phyloP scores from a whole-genome alignment of 2,797 vertebrate species.

The Enoplosus armatus region DNA sequence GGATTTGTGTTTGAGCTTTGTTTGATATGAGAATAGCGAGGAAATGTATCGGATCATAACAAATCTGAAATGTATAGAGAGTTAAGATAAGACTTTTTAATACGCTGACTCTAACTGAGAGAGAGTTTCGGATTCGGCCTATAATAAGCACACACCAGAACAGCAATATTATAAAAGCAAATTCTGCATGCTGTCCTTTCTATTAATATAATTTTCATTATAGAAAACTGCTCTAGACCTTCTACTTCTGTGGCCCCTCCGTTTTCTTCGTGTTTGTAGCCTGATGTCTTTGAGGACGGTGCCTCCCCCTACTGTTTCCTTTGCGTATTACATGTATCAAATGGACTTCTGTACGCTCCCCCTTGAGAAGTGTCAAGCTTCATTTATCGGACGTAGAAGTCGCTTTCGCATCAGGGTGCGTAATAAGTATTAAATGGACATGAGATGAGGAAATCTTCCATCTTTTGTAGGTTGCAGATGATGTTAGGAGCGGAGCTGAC shows the following conservation, averaged over 20 bases:
- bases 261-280: constrained; percentile 49
- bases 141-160: background rate
- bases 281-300: background rate
- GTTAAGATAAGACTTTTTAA: background rate
- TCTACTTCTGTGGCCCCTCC: constrained; percentile 41
- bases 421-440: constrained; percentile 6
- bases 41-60: background rate
- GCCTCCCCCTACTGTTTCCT: constrained; percentile 17
- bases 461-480: background rate
- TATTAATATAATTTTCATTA: background rate
- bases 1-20: background rate
- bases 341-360: background rate
- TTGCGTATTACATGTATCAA: background rate
- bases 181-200: background rate
- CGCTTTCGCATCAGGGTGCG: background rate
- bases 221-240: constrained; percentile 35
- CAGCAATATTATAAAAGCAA: background rate
- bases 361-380: constrained; percentile 3
- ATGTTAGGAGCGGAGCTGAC: background rate
- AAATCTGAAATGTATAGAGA: background rate
- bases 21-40: fast-evolving
- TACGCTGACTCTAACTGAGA: background rate
- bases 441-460: constrained; percentile 26
- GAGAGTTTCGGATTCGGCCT: background rate
- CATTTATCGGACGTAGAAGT: constrained; percentile 20